Evolutionary conservation across 2,113 vertebrate species (phyloP), one percentile per base, ranked within the genome.

Genomic region (Xenopus laevis): DNA sequence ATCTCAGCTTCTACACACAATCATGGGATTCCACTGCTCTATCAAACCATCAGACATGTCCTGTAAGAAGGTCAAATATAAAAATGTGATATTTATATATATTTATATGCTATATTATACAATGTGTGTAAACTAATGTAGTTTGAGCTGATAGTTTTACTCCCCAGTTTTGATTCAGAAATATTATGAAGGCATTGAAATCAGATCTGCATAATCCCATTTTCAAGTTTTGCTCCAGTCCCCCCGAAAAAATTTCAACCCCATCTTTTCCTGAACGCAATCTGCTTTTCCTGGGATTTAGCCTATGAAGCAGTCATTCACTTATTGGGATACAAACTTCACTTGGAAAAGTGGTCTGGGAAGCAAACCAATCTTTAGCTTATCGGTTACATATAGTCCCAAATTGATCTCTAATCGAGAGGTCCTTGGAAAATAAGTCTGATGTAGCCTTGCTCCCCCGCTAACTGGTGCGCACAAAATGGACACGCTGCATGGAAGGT

Each of bases 381-480:
- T 88, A 89, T 90, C 74, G 77, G 81, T 82, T 80, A 77, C 75
- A 79, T 33, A 71, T 45, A 83, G 83, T 86, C 84, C 82, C 82
- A 0, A 2, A 79, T 18, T 78, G 81, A 40, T 68, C 65, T 82
- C 80, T 95, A 99, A 90, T 99, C 97, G 23, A 99, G 92, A 69
- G 97, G 97, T 80, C 96, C 97, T 87, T 99, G 97, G 90, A 99
- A 99, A 88, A 99, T 99, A 81, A 99, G 97, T 94, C 95, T 96
- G 87, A 98, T 92, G 84, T 89, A 98, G 77, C 94, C 94, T 79
- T 96, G 95, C 87, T 98, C 97, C 8, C 94, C 94, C 76, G 84
- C 92, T 85, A 99, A 92, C 90, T 98, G 97, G 82, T 97, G 96
- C 1, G 96, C 97, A 0, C 97, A 99, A 87, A 99, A 99, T 0